Evolutionary conservation across 2,797 vertebrate genomes (phyloP).

Genomic region (Amblyraja radiata): DNA sequence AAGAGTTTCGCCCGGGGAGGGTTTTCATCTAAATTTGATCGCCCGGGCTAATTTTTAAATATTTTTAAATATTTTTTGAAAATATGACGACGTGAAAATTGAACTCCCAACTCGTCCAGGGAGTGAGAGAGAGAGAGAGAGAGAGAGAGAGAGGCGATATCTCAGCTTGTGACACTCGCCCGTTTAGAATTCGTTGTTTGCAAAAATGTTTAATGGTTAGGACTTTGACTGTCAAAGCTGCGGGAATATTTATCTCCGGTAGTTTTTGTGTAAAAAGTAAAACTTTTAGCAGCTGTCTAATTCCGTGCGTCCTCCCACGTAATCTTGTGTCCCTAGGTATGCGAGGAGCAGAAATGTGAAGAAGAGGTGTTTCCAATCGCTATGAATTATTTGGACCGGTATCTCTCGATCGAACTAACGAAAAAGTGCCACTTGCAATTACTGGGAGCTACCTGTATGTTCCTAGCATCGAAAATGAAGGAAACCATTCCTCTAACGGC

Average conservation of each 20-base stretch:
- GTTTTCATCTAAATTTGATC: constrained; percentile 59
- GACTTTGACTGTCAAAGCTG: neutral
- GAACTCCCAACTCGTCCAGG: constrained; percentile 48
- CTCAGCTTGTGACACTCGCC: neutral
- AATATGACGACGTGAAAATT: constrained; percentile 96
- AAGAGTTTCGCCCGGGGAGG: constrained; percentile 52
- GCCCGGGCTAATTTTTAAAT: constrained; percentile 66
- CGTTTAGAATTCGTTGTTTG: neutral
- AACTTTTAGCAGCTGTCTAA: neutral
- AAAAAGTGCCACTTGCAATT: constrained; percentile 87
- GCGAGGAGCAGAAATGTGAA: constrained; percentile 96
- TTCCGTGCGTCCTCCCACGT: constrained; percentile 40
- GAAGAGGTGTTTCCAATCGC: constrained; percentile 96
- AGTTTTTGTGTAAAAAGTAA: neutral
- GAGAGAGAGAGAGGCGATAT: no score
- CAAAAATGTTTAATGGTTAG: neutral
- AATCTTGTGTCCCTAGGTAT: constrained; percentile 71
- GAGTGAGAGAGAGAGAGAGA: constrained; percentile 43
- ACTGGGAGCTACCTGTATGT: constrained; percentile 93
- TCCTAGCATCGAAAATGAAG: constrained; percentile 98
- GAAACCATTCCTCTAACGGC: constrained; percentile 92
- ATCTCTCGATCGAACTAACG: constrained; percentile 84
- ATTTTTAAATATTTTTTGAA: constrained; percentile 98
- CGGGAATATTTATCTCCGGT: neutral
- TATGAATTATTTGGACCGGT: constrained; percentile 98